phyloP scores from a whole-genome alignment of 1,140 invertebrate species.

The Belonocnema kinseyi region DNA sequence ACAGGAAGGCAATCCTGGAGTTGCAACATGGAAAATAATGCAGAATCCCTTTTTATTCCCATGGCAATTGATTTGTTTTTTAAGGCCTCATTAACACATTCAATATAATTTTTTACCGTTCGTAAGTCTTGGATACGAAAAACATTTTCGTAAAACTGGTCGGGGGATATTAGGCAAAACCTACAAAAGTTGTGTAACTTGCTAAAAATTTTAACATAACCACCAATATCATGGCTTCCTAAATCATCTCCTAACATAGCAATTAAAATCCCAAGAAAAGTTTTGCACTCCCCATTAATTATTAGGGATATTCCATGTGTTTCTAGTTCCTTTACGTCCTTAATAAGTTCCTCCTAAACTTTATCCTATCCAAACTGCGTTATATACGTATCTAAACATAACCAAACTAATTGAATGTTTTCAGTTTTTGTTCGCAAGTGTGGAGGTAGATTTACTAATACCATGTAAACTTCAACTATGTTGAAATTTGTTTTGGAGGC shows the following conservation, averaged over 20 bases:
- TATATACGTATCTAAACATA: neutral
- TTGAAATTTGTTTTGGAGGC: no score
- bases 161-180: constrained; percentile 30
- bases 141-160: constrained; percentile 35
- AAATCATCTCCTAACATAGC: constrained; percentile 58
- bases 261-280: no score
- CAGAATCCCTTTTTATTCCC: constrained; percentile 32
- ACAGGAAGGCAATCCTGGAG: constrained; percentile 39
- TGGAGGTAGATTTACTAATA: neutral
- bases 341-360: neutral
- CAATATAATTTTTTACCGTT: constrained; percentile 34
- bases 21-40: no score
- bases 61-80: neutral
- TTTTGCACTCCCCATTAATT: constrained; percentile 34
- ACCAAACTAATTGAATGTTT: neutral
- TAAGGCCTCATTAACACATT: neutral
- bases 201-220: constrained; percentile 47
- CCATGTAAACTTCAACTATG: no score
- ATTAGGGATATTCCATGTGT: neutral
- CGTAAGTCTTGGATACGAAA: constrained; percentile 32
- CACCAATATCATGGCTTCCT: constrained; percentile 57
- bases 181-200: constrained; percentile 36
- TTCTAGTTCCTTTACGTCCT: neutral
- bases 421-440: neutral
- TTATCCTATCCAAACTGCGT: neutral